phyloP scores from a whole-genome alignment of 23 tunicate species.

The Oikopleura dioica region DNA sequence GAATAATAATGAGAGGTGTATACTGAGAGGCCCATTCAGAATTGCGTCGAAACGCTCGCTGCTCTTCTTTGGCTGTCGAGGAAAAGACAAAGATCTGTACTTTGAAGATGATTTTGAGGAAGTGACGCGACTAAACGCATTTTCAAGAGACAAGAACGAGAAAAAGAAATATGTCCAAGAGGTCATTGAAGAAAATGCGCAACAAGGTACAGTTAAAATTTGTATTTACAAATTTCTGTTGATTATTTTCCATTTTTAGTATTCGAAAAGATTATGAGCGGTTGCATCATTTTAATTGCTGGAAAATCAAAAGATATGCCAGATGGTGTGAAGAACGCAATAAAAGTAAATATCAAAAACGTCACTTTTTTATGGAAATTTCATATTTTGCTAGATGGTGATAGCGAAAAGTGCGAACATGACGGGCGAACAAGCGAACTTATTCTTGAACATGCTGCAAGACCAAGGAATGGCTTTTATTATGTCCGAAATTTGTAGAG shows the following conservation, averaged over 20 bases:
- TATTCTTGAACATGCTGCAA: not conserved
- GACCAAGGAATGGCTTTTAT: no score
- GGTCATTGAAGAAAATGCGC: constrained; percentile 24
- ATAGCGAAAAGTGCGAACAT: not conserved
- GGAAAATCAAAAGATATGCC: constrained; percentile 90
- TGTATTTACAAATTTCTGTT: no score
- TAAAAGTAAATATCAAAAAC: no score
- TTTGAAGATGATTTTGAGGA: constrained; percentile 64
- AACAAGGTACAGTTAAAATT: no score
- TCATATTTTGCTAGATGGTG: no score
- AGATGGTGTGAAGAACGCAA: constrained; percentile 45
- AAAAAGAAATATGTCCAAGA: constrained; percentile 64
- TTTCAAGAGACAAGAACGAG: constrained; percentile 57
- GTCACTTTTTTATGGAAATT: no score
- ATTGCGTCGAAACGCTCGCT: not conserved
- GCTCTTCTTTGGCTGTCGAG: constrained; percentile 67
- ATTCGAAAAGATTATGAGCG: not conserved
- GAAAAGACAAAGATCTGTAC: constrained; percentile 28
- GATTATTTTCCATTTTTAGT: no score
- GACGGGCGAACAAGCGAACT: not conserved
- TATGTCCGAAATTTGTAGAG: no score
- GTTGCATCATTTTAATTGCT: not conserved
- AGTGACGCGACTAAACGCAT: constrained; percentile 31
- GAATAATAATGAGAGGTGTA: no score
- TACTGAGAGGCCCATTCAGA: no score